Evolutionary conservation across 1,140 invertebrate genomes (phyloP).

Genomic region (Muscidifurax raptorellus): DNA sequence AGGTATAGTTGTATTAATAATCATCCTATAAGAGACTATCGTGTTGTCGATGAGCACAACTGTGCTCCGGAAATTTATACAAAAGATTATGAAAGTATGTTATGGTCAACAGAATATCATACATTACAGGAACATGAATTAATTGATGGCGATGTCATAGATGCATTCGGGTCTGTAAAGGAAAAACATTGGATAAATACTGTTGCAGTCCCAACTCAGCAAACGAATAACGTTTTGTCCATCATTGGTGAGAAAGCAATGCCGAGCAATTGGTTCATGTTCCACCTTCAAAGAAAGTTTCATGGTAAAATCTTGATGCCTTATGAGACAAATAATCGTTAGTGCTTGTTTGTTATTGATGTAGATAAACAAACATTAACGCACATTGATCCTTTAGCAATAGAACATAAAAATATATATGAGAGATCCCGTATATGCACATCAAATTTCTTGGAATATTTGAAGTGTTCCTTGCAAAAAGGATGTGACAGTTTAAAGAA

Average conservation of each 20-base stretch:
- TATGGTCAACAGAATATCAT: not conserved
- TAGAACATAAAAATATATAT: not conserved
- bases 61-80: not conserved
- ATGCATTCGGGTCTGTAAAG: not conserved
- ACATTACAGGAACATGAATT: not conserved
- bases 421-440: not conserved
- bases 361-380: not conserved
- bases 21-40: too few relatives aligned
- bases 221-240: not conserved
- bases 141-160: not conserved
- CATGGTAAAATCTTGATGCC: conserved; percentile 5
- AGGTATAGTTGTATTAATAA: not conserved
- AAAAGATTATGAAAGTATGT: not conserved
- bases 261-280: not conserved
- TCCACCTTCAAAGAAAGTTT: not conserved
- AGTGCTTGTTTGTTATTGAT: conserved; percentile 10
- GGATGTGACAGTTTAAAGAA: not conserved
- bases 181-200: not conserved
- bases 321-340: not conserved
- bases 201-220: not conserved
- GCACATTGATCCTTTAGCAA: not conserved
- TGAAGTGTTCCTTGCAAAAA: not conserved
- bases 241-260: not conserved
- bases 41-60: not conserved
- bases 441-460: not conserved